Evolutionary conservation across 2,888 invertebrate species (phyloP).

Genomic region (Harpalus rufipes): DNA sequence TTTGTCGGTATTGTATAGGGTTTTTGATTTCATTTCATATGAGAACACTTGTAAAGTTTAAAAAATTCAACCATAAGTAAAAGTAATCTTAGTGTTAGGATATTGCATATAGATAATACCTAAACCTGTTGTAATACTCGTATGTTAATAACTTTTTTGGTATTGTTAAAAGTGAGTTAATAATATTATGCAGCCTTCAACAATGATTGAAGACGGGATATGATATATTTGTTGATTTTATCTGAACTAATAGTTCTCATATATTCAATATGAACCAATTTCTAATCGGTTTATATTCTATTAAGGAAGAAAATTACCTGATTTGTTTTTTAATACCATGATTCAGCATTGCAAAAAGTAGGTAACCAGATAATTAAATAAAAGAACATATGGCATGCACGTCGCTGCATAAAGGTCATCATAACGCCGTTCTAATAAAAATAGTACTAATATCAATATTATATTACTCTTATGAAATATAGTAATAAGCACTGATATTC

Average conservation of each 20-base stretch:
- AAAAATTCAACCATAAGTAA: too few species aligned
- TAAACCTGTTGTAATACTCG: not conserved
- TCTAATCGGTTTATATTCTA: conserved; percentile 3
- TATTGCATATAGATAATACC: not conserved
- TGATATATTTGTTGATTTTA: conserved; percentile 9
- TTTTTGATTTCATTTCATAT: too few species aligned
- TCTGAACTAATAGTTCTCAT: not conserved
- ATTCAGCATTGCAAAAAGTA: not conserved
- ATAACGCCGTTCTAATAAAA: not conserved
- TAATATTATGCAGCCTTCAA: conserved; percentile 1
- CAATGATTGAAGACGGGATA: conserved; percentile 25
- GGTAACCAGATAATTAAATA: not conserved
- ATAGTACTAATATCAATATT: not conserved
- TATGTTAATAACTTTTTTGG: not conserved
- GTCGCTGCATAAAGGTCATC: not conserved
- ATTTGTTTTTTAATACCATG: not conserved
- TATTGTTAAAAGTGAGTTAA: not conserved
- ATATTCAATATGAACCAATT: conserved; percentile 5
- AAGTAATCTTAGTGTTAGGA: not conserved
- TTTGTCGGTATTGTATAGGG: too few species aligned
- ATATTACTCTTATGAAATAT: too few species aligned
- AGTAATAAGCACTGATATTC: too few species aligned
- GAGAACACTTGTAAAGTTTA: too few species aligned
- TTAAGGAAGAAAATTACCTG: not conserved
- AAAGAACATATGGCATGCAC: not conserved